Percentiles rank a stretch among this genome's conserved stretches.
Conservation (phyloP, 2,888 invertebrate species). For the Xestobium rufovillosum region DNA sequence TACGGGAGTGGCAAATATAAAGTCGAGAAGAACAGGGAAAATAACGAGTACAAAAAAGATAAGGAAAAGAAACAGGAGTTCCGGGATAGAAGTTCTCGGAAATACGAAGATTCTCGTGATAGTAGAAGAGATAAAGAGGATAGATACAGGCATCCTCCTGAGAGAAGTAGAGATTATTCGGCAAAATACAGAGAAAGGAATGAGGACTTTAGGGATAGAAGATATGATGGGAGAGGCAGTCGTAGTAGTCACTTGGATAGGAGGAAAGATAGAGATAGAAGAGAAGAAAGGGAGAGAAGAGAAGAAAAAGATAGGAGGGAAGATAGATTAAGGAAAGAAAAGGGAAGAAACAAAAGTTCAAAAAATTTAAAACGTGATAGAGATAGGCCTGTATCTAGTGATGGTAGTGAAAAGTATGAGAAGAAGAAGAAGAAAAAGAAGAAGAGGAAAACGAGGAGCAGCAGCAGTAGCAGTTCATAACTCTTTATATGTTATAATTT, state of each 20-base stretch:
- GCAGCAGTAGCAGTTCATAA: slow-evolving; percentile 7
- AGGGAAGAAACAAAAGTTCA: slow-evolving; percentile 21
- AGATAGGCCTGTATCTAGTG: not conserved
- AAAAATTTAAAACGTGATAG: slow-evolving; percentile 14
- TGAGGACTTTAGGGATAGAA: too few relatives aligned
- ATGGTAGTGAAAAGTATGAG: slow-evolving; percentile 5
- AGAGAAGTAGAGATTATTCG: slow-evolving; percentile 4
- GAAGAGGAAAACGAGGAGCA: slow-evolving; percentile 15
- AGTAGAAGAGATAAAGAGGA: too few relatives aligned
- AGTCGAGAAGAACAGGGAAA: slow-evolving; percentile 17
- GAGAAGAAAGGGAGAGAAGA: slow-evolving; percentile 19
- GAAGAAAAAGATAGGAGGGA: slow-evolving; percentile 24
- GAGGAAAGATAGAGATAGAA: slow-evolving; percentile 34
- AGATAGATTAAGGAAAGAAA: slow-evolving; percentile 23
- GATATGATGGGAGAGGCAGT: too few relatives aligned
- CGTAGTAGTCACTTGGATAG: slow-evolving; percentile 32
- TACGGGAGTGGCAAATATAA: slow-evolving; percentile 25
- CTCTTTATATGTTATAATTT: slow-evolving; percentile 5
- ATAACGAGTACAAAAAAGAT: too few relatives aligned
- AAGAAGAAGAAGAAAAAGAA: slow-evolving; percentile 14
- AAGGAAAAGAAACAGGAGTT: too few relatives aligned
- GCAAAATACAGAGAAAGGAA: slow-evolving; percentile 23
- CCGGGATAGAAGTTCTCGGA: too few relatives aligned
- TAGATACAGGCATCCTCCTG: too few relatives aligned
- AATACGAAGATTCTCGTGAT: too few relatives aligned